Conservation (phyloP, 2,888 invertebrate genomes). For the Allophyes oxyacanthae region DNA sequence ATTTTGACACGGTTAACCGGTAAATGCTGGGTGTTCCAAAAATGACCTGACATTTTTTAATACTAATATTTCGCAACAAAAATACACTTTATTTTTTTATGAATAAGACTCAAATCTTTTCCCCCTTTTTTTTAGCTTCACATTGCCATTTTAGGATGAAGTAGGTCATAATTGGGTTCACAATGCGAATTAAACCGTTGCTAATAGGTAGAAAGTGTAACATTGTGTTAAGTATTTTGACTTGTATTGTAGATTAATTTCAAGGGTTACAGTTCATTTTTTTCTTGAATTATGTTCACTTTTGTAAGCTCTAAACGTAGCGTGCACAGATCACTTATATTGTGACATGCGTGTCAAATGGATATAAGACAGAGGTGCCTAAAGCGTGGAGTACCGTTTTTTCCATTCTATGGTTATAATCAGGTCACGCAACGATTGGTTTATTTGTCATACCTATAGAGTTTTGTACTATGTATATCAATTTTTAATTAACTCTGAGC, state of each 20-base stretch:
- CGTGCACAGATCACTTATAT: conserved; percentile 55
- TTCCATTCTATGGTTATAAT: conserved; percentile 31
- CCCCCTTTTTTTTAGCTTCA: conserved; percentile 26
- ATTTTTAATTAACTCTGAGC: no score
- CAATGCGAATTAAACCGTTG: conserved; percentile 68
- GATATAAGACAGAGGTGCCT: conserved; percentile 48
- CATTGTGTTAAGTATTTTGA: conserved; percentile 67
- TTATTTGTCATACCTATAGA: conserved; percentile 23
- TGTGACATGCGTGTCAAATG: conserved; percentile 61
- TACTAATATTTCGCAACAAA: conserved; percentile 21
- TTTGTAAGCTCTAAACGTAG: conserved; percentile 38
- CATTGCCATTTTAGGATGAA: conserved; percentile 65
- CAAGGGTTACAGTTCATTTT: conserved; percentile 53
- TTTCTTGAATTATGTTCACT: conserved; percentile 19
- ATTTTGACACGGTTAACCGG: conserved; percentile 72
- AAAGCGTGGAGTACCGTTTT: conserved; percentile 46
- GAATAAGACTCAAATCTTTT: conserved; percentile 20
- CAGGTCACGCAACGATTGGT: conserved; percentile 47
- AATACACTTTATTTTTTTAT: conserved; percentile 36
- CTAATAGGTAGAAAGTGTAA: conserved; percentile 67
- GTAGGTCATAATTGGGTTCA: conserved; percentile 71
- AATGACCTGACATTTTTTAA: conserved; percentile 40
- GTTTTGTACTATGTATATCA: conserved; percentile 7
- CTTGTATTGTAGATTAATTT: conserved; percentile 61
- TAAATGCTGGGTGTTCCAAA: conserved; percentile 51